phyloP scores from a whole-genome alignment of 2,888 invertebrate species.

The Campoplex capitator region DNA sequence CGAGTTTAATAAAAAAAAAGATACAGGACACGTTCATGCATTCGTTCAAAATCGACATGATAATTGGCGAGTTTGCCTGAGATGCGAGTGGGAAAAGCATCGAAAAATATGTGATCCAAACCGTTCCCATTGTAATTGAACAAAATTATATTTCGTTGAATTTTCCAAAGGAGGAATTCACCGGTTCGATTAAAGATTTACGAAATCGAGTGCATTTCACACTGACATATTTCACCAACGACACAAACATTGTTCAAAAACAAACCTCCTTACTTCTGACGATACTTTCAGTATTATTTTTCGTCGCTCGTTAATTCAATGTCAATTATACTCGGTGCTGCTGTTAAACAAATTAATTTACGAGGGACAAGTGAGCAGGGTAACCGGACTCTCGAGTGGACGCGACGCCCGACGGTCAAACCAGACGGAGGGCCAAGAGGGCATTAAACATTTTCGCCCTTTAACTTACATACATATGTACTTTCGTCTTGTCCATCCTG shows the following conservation, averaged over 20 bases:
- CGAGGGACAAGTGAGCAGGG: conserved; percentile 67
- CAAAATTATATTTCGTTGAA: not conserved
- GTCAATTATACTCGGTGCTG: conserved; percentile 59
- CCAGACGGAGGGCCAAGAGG: conserved; percentile 40
- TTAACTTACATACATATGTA: conserved; percentile 45
- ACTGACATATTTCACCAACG: not conserved
- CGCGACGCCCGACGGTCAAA: not conserved
- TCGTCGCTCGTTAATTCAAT: conserved; percentile 53
- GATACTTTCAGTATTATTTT: conserved; percentile 32
- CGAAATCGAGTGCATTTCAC: not conserved
- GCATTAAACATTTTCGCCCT: conserved; percentile 57
- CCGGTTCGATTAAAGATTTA: not conserved
- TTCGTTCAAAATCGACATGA: conserved; percentile 44
- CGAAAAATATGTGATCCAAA: not conserved
- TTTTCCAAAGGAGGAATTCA: not conserved
- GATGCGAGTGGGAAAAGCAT: not conserved
- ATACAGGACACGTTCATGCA: conserved; percentile 11
- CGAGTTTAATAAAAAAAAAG: not conserved
- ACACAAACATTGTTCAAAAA: not conserved
- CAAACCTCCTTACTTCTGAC: not conserved
- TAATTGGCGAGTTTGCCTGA: conserved; percentile 42
- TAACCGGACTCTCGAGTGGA: conserved; percentile 65
- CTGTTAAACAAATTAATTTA: conserved; percentile 68
- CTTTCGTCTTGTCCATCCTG: conserved; percentile 25
- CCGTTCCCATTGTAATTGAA: not conserved